Percentiles rank a stretch among this genome's conserved stretches.
Conservation (phyloP, 2,113 vertebrate species). For the Proteles cristata region DNA sequence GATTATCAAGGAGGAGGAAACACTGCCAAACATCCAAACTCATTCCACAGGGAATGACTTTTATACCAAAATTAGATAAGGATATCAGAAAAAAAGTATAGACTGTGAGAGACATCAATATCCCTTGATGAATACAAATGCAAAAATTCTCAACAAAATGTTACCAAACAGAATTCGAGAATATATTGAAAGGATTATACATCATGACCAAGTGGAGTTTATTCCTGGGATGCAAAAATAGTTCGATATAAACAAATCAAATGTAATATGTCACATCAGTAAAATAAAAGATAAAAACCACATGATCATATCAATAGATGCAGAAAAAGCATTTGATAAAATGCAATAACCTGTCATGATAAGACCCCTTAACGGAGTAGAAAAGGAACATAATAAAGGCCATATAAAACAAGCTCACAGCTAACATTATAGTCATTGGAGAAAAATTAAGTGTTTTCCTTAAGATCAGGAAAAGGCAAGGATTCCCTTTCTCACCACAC, state of each 20-base stretch:
- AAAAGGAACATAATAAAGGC: not conserved
- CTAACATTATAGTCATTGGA: not conserved
- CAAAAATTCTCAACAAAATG: not conserved
- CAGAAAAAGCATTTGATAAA: not conserved
- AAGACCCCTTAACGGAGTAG: not conserved
- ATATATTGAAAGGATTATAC: not conserved
- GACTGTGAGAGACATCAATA: not conserved
- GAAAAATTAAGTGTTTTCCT: not conserved
- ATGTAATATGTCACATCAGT: not conserved
- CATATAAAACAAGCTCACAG: not conserved
- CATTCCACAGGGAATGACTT: not conserved
- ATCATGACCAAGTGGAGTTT: not conserved
- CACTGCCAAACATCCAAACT: not conserved
- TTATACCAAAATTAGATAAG: not conserved
- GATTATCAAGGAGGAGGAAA: not conserved
- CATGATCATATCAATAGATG: not conserved
- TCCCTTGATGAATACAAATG: not conserved
- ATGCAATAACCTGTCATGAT: not conserved
- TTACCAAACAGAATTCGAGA: not conserved
- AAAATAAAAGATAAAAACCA: not conserved
- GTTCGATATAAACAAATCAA: not conserved
- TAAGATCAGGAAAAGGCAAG: not conserved
- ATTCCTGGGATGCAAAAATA: not conserved
- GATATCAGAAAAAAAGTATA: not conserved
- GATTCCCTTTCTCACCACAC: not conserved